Percentiles rank a stretch among this genome's conserved stretches.
These are phyloP conservation scores for Corythaixoides concolor DNA, from an alignment of 2,113 vertebrate genomes.

Conservation along the genomic window DNA sequence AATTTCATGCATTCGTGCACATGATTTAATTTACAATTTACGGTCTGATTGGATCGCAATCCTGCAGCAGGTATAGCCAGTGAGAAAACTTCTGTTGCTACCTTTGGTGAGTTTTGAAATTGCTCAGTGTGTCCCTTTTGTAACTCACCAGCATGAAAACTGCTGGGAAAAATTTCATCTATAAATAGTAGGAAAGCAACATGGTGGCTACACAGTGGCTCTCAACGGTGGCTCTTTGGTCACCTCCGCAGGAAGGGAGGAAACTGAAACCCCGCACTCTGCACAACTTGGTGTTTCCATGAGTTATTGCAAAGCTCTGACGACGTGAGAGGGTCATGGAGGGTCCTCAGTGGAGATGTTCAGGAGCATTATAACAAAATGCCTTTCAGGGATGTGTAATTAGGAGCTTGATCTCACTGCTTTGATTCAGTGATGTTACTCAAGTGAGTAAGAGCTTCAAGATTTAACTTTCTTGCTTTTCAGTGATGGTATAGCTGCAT, in stretches of 20 bases:
- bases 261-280: neutral
- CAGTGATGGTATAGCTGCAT: neutral
- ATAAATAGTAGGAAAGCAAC: neutral
- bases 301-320: neutral
- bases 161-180: neutral
- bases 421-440: neutral
- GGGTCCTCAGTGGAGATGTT: neutral
- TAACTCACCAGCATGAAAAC: neutral
- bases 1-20: neutral
- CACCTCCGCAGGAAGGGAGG: neutral
- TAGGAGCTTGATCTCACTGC: neutral
- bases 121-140: neutral
- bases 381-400: neutral
- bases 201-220: neutral
- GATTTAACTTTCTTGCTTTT: neutral
- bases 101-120: neutral
- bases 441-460: neutral
- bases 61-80: neutral
- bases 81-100: neutral
- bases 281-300: neutral
- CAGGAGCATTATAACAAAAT: neutral
- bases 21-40: neutral
- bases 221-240: neutral
- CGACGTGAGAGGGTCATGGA: neutral
- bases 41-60: neutral